phyloP scores from a whole-genome alignment of 2,888 invertebrate species.

The Antheraea yamamai region DNA sequence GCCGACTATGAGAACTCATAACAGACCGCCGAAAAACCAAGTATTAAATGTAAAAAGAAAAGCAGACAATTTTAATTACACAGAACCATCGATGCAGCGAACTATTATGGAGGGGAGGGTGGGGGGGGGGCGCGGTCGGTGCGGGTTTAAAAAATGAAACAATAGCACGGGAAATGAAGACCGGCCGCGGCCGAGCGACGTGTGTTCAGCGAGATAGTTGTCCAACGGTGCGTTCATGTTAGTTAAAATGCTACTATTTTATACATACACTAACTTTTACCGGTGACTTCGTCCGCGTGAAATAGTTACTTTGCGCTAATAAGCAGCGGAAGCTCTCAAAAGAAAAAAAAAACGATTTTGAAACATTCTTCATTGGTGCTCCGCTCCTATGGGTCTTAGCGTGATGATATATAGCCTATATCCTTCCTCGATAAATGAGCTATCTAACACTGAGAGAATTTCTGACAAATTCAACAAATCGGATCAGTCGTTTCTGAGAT shows the following conservation, averaged over 20 bases:
- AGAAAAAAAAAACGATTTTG: too few relatives aligned
- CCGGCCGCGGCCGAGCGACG: conserved; percentile 37
- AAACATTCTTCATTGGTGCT: too few relatives aligned
- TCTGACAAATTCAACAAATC: too few relatives aligned
- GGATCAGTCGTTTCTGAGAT: too few relatives aligned
- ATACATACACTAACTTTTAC: too few relatives aligned
- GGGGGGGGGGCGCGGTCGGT: conserved; percentile 29
- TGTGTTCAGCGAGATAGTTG: conserved; percentile 49
- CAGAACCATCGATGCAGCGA: conserved; percentile 36
- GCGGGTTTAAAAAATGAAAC: conserved; percentile 37
- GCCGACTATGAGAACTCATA: background rate
- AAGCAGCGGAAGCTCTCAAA: too few relatives aligned
- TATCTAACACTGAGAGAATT: too few relatives aligned
- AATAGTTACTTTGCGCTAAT: too few relatives aligned
- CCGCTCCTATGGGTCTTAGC: too few relatives aligned
- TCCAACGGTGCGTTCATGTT: conserved; percentile 1
- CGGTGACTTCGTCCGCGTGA: too few relatives aligned
- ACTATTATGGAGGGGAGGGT: conserved; percentile 38
- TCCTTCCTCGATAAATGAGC: too few relatives aligned
- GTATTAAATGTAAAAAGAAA: conserved; percentile 18
- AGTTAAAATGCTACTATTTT: background rate
- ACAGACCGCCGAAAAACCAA: background rate
- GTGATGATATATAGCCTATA: too few relatives aligned
- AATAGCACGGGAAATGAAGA: conserved; percentile 33
- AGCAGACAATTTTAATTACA: conserved; percentile 34